Base-by-base conservation (phyloP, 2,888 invertebrate species). In the Dinocampus coccinellae region DNA sequence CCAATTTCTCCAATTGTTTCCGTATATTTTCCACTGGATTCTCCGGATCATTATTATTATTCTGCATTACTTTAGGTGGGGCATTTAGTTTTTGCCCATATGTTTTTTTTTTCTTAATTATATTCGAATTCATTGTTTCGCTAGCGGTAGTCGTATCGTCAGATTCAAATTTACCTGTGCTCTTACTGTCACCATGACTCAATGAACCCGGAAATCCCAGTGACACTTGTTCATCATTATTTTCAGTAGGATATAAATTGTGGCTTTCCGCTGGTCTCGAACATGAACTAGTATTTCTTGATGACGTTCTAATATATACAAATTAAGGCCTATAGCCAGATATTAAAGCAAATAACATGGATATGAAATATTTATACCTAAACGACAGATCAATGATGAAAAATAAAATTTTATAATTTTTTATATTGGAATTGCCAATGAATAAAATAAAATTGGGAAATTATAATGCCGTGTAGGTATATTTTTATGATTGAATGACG, bases 1-100 rank as follows among this genome's bases (percentile, higher is more conserved):
- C 95, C 33, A 95, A 88, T 82, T 95, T 94, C 77, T 95, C 92
- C 69, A 95, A 87, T 84, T 95, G 95, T 80, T 93, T 92, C 0
- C 95, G 89, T n/a, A 95, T 88, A 72, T 94, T 93, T 82, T 95
- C 95, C 11, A 95, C 90, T 0, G 95, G 94, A 75, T 85, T 87
- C 26, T 85, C 85, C 0, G 80, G 72, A 57, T 83, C 81, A 69
- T 84, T 85, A 65, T 82, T 81, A 33, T 82, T 80, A 64, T 80
- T 87, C 70, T 82, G 83, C 10, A 61, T 62, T n/a, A 68, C 62
- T 55, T 73, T 88, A 72, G 73, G 85, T 73, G 70, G 85, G 78
- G 74, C 88, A 85, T 84, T 88, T 85, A 83, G 89, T 81, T 78
- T 84, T 80, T 74, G 82, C 75, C 78, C 75, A 60, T 83, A 81